phyloP scores from a whole-genome alignment of 2,888 invertebrate species.

The Pristionchus fissidentatus region DNA sequence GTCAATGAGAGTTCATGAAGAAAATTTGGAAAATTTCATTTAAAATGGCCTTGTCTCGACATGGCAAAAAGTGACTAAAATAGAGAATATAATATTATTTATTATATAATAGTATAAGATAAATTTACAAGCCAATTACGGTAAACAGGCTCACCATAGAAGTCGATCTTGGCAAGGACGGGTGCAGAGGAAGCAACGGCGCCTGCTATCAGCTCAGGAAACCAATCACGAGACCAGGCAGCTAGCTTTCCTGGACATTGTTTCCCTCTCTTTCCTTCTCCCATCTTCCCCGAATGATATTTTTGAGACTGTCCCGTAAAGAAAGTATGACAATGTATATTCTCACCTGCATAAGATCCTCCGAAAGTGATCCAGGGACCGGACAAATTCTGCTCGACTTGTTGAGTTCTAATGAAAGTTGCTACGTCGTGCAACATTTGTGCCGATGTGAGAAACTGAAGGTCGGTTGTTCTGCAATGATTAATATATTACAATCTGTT shows the following conservation, averaged over 20 bases:
- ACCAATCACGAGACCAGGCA: conserved; percentile 90
- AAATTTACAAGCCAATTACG: no score
- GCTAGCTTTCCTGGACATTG: conserved; percentile 83
- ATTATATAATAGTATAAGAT: no score
- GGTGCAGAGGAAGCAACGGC: conserved; percentile 93
- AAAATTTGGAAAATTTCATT: background rate
- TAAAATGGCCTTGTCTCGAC: background rate
- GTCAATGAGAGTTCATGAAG: background rate
- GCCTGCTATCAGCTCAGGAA: conserved; percentile 87
- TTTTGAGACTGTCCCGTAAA: no score
- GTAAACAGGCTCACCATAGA: conserved; percentile 82
- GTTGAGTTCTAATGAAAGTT: background rate
- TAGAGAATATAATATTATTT: background rate
- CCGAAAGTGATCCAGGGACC: background rate
- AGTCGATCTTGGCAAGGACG: conserved; percentile 87
- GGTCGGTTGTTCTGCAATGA: background rate
- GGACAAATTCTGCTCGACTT: background rate
- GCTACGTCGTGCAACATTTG: background rate
- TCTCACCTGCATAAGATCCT: background rate
- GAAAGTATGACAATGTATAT: no score
- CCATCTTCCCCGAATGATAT: no score
- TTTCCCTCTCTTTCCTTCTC: no score
- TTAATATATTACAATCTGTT: no score
- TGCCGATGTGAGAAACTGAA: background rate
- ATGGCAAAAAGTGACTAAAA: conserved; percentile 12